Conservation (phyloP, 2,797 vertebrate genomes). For the Oreochromis grahami region DNA sequence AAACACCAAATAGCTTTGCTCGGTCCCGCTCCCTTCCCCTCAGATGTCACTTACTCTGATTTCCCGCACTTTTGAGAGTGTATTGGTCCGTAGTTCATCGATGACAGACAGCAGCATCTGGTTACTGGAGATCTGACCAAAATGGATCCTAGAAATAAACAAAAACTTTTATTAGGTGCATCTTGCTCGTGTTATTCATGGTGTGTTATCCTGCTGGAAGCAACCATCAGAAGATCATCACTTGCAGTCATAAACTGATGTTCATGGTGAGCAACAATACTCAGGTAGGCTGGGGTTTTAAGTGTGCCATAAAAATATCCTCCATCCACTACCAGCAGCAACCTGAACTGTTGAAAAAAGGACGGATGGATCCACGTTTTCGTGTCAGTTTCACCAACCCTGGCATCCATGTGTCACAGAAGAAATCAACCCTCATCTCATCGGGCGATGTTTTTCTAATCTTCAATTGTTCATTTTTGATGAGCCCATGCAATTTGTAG, state of each 20-base stretch:
- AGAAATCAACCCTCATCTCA: not conserved
- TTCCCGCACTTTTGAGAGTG: constrained; percentile 85
- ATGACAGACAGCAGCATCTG: constrained; percentile 91
- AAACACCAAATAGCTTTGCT: not conserved
- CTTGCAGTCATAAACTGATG: not conserved
- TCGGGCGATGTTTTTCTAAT: not conserved
- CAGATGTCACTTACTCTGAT: constrained; percentile 80
- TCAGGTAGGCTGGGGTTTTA: not conserved
- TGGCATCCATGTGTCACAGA: not conserved
- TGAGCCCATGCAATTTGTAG: not conserved
- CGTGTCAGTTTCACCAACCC: not conserved
- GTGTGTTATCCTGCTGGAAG: not conserved
- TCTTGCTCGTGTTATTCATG: not conserved
- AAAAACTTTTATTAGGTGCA: not conserved
- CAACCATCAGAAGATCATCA: not conserved
- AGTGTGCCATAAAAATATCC: not conserved
- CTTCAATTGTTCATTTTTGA: not conserved
- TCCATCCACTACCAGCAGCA: not conserved
- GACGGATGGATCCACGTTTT: not conserved
- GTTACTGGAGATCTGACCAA: constrained; percentile 93
- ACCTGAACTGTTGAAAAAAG: not conserved
- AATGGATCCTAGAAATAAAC: constrained; percentile 84
- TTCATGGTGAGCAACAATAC: not conserved
- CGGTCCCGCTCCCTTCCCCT: not conserved
- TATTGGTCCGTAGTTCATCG: constrained; percentile 86